phyloP scores from a whole-genome alignment of 2,888 invertebrate species.

The Limenitis camilla region DNA sequence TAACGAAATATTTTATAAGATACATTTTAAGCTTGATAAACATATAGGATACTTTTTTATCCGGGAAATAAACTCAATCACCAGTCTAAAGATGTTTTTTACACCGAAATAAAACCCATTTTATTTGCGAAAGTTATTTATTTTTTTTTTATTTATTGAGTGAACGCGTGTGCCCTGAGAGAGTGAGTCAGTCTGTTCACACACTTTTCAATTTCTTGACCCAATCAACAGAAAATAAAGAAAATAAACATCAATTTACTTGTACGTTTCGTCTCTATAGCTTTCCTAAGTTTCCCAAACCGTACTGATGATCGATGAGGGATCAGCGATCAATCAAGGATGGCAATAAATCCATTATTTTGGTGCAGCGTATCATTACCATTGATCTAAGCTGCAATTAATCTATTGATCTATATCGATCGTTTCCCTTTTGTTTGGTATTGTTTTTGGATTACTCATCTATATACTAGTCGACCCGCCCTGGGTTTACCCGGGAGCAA shows the following conservation, averaged over 20 bases:
- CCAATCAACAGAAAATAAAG: background rate
- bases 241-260: background rate
- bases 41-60: too few relatives aligned
- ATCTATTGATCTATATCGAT: constrained; percentile 41
- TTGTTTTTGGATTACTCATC: constrained; percentile 12
- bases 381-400: constrained; percentile 50
- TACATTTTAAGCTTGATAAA: too few relatives aligned
- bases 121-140: too few relatives aligned
- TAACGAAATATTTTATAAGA: too few relatives aligned
- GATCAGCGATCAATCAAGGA: constrained; percentile 59
- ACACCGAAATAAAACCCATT: too few relatives aligned
- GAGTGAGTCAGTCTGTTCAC: too few relatives aligned
- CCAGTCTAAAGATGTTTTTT: too few relatives aligned
- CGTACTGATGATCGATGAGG: constrained; percentile 63
- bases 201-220: too few relatives aligned
- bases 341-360: constrained; percentile 57
- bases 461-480: background rate
- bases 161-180: too few relatives aligned
- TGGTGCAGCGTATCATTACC: constrained; percentile 50
- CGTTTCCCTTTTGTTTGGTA: constrained; percentile 14
- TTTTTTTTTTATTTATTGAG: too few relatives aligned
- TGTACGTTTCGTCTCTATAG: constrained; percentile 32
- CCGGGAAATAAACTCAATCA: too few relatives aligned
- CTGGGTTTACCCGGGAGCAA: too few relatives aligned
- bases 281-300: constrained; percentile 21